These are phyloP conservation scores for Slavum lentiscoides DNA, from an alignment of 2,888 invertebrate genomes.

Conservation along the genomic window DNA sequence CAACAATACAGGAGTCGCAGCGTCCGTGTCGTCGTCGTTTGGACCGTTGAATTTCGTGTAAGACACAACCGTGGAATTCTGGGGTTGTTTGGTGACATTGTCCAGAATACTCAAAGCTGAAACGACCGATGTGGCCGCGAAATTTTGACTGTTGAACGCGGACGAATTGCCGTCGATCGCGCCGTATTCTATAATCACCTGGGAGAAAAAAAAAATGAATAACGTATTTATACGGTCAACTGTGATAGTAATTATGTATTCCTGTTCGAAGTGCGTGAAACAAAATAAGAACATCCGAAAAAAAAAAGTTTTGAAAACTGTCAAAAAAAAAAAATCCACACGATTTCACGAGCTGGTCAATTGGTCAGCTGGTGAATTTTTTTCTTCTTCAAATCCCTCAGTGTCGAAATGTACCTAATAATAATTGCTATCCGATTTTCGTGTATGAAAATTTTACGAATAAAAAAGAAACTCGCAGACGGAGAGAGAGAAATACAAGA, in stretches of 20 bases:
- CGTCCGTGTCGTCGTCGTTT: background rate
- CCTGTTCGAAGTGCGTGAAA: no score
- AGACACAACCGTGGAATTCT: background rate
- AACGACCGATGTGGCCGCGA: background rate
- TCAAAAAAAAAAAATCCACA: no score
- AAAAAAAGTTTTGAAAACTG: no score
- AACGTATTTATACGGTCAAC: background rate
- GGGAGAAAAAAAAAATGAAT: background rate
- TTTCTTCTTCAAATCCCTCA: no score
- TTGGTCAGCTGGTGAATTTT: no score
- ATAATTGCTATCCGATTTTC: background rate
- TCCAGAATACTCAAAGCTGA: conserved; percentile 30
- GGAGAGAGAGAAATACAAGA: no score
- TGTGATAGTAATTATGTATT: no score
- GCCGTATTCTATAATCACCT: conserved; percentile 39
- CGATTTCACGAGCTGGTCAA: no score
- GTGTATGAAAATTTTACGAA: background rate
- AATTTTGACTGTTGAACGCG: conserved; percentile 28
- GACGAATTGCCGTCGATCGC: background rate
- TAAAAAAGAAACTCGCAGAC: no score
- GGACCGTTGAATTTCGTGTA: conserved; percentile 21
- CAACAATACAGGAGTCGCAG: conserved; percentile 5
- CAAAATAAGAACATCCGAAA: no score
- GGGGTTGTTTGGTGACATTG: background rate
- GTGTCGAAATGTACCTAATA: background rate